Base-by-base conservation (phyloP, 1,140 invertebrate genomes). In the Macrosteles quadrilineatus region DNA sequence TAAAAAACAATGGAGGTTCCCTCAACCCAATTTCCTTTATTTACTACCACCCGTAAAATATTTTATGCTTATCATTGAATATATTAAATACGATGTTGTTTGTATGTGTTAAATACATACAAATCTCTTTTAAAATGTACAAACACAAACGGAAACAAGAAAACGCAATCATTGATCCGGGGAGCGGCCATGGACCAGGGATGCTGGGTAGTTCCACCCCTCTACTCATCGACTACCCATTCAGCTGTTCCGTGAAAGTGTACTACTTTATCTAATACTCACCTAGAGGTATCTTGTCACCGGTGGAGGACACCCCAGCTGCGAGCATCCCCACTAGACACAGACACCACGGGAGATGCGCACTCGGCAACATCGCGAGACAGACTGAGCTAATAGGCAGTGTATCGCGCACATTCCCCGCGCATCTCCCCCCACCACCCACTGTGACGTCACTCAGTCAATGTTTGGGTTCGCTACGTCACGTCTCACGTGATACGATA, bases 241-340 rank as follows among this genome's bases (percentile, higher is more conserved):
- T 4, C 55, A 59, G 47, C 9, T 53, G 9, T 14, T 19, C 9
- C 4, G 47, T 6, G 9, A 17, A 53, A 19, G 4, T 6, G 21
- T 53, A 40, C 47, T 14, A 11, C 47, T n/a, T 14, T 4, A 59
- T 3, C 25, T 59, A 12, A 17, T 2, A 74, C 77, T 77, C 72
- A 80, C 78, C 78, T 68, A 80, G 69, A 14, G 78, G 78, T 57
- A 80, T 78, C 73, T 80, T 80, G 57, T 80, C 78, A 23, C 74
- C 73, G 31, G 71, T 74, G 17, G 73, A 75, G 36, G 57, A 73
- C 32, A 68, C 73, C 12, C 45, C 47, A 30, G 47, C 66, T 43
- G 55, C 43, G 30, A 53, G 23, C 30, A 68, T 14, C 0, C 23
- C 25, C 66, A 53, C 66, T 59, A 59, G 27, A 59, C 55, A 59